A percentile compares a stretch with the other conserved stretches of the same genome.
phyloP scores from a whole-genome alignment of 2,113 vertebrate genomes.

The Sebastes schlegelii region DNA sequence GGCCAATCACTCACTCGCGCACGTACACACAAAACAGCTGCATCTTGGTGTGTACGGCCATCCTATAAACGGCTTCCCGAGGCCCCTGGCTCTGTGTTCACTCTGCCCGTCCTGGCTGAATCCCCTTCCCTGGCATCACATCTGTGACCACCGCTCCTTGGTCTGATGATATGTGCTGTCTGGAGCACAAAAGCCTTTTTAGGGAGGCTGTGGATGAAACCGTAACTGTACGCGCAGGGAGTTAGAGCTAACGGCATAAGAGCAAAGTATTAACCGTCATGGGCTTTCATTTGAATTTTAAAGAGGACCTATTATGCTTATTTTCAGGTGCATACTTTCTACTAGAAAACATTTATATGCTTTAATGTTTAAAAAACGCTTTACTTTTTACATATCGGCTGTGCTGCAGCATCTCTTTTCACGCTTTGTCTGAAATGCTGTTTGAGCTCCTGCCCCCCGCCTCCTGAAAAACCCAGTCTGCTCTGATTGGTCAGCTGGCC shows the following conservation, averaged over 20 bases:
- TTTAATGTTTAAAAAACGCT: too few species aligned
- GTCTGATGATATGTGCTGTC: slow-evolving; percentile 48
- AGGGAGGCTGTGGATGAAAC: slow-evolving; percentile 22
- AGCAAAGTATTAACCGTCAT: neutral
- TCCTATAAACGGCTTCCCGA: slow-evolving; percentile 37
- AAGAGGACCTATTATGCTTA: too few species aligned
- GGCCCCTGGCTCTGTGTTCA: slow-evolving; percentile 50
- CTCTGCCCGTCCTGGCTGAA: slow-evolving; percentile 31
- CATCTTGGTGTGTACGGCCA: slow-evolving; percentile 26
- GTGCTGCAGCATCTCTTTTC: too few species aligned
- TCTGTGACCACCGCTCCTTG: slow-evolving; percentile 45
- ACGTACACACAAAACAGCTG: slow-evolving; percentile 29
- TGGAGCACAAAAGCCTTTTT: slow-evolving; percentile 23
- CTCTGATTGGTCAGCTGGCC: too few species aligned
- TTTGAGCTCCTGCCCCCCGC: too few species aligned
- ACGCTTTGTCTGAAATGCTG: too few species aligned
- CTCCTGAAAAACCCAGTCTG: too few species aligned
- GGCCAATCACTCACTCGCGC: slow-evolving; percentile 35
- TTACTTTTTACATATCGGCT: too few species aligned
- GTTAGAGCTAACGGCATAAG: neutral
- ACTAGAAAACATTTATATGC: too few species aligned
- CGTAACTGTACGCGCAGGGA: slow-evolving; percentile 1
- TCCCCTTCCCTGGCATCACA: slow-evolving; percentile 52
- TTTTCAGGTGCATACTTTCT: too few species aligned
- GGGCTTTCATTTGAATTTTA: neutral